Evolutionary conservation across 53 echinoderm and acorn worm species (phyloP).

Genomic region (Mesocentrotus franciscanus): DNA sequence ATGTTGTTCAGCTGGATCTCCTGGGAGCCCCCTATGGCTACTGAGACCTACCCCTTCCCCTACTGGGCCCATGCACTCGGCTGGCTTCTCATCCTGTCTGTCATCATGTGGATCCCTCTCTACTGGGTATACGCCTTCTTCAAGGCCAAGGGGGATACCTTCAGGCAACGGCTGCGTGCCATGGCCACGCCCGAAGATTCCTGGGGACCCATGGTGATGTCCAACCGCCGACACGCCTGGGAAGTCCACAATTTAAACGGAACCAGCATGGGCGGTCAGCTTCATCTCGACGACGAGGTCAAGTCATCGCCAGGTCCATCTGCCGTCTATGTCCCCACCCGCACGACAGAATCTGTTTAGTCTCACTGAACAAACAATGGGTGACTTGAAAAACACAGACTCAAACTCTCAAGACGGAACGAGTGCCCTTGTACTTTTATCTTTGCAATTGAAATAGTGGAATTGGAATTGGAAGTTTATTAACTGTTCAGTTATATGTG

Average conservation of each 20-base stretch:
- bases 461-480: conserved; percentile 6
- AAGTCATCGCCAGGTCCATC: conserved; percentile 57
- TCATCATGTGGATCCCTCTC: conserved; percentile 81
- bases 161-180: conserved; percentile 71
- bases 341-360: conserved; percentile 29
- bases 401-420: neutral
- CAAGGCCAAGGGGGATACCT: conserved; percentile 56
- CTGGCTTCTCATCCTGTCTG: conserved; percentile 65
- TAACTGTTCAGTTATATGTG: neutral
- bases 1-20: conserved; percentile 82
- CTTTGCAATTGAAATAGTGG: conserved; percentile 42
- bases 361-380: neutral
- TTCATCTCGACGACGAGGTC: conserved; percentile 22
- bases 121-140: conserved; percentile 68
- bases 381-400: neutral
- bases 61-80: conserved; percentile 70
- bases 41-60: conserved; percentile 71
- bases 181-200: conserved; percentile 75
- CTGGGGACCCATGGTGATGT: conserved; percentile 81
- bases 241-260: conserved; percentile 76
- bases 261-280: conserved; percentile 86
- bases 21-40: conserved; percentile 75
- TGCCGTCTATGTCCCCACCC: conserved; percentile 42
- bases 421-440: conserved; percentile 3
- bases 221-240: conserved; percentile 85